These are phyloP conservation scores for Austrofundulus limnaeus DNA, from an alignment of 2,113 vertebrate species.

Conservation along the genomic window DNA sequence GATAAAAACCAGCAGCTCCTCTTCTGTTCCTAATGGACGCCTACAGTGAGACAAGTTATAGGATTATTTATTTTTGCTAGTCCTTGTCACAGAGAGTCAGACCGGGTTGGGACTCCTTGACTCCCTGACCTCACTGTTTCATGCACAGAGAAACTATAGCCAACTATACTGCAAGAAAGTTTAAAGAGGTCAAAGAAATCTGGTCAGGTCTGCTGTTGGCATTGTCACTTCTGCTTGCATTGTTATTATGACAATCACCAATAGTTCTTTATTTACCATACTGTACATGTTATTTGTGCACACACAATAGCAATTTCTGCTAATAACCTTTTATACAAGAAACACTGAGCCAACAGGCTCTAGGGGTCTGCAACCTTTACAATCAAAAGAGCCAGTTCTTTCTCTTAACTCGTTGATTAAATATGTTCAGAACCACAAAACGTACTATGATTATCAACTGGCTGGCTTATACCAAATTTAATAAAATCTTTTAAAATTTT, in stretches of 20 bases:
- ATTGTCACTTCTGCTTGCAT: neutral
- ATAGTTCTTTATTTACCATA: neutral
- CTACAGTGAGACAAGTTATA: constrained; percentile 64
- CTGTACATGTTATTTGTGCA: neutral
- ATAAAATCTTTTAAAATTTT: no score
- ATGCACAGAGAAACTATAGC: neutral
- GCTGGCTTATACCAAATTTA: no score
- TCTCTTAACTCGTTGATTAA: no score
- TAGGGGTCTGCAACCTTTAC: no score
- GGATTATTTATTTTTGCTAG: constrained; percentile 9
- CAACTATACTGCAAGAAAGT: neutral
- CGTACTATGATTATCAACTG: no score
- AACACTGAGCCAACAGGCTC: neutral
- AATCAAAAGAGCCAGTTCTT: no score
- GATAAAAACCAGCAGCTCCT: constrained; percentile 84
- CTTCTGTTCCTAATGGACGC: constrained; percentile 75
- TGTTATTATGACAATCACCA: neutral
- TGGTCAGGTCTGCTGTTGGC: neutral
- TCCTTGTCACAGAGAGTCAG: neutral
- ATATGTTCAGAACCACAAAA: no score
- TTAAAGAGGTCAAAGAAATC: neutral
- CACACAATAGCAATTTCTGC: neutral
- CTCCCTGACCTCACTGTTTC: neutral
- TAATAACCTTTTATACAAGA: neutral
- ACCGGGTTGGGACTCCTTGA: neutral